Evolutionary conservation across 2,797 vertebrate species (phyloP), one percentile per base, ranked within the genome.

Genomic region (Syndactyla subalaris): DNA sequence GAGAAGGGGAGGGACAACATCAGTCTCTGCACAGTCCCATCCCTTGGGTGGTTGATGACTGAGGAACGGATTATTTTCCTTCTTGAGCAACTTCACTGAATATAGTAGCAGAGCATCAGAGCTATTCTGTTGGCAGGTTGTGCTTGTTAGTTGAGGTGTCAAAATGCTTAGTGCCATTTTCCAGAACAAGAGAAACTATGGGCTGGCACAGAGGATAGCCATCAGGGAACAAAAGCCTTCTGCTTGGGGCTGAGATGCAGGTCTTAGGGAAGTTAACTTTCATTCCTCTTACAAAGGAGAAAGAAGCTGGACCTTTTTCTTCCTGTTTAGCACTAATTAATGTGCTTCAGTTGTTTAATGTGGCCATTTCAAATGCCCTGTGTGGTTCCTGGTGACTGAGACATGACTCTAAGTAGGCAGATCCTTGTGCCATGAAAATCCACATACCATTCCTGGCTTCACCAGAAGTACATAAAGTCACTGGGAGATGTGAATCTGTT

Each of bases 261-360:
- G 6, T 80, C 20, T 55, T 36, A 18, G 18, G 21, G 38, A 93
- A 62, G 20, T n/a, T 54, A 22, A 10, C 19, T 65, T 29, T 17
- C 11, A 46, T 15, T 36, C 20, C 11, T 38, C 9, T 34, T 58
- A 16, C 5, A 8, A 80, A 34, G 5, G 9, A 57, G 21, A 65
- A 75, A 26, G 23, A 86, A 88, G 9, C 2, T 48, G 29, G 14
- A 4, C 27, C 29, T 81, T 80, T 81, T n/a, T 21, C 30, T 63
- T 59, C 61, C 24, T 84, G 21, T 51, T 92, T 46, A 67, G 18
- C 1, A 3, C 24, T 22, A 27, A 4, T 72, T 61, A 19, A 45
- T 72, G 2, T 26, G 1, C 26, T 75, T 87, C 27, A 6, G 0
- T 16, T 57, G 22, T n/a, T 34, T 63, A 52, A 49, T 1, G 0